phyloP scores from a whole-genome alignment of 2,797 vertebrate genomes.

The Naso thynnoides region DNA sequence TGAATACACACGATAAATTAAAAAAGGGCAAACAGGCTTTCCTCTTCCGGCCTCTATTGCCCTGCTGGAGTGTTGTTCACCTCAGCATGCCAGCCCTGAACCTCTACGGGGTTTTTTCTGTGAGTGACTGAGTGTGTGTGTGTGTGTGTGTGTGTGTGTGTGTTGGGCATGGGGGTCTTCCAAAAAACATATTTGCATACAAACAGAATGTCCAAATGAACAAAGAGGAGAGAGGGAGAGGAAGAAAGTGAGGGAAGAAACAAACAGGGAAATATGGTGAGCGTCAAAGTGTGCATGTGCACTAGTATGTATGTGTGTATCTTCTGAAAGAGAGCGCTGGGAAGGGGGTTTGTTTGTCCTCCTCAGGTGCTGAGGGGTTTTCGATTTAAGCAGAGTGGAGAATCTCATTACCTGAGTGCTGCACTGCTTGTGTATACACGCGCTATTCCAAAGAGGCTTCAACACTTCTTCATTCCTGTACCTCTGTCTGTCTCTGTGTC shows the following conservation, averaged over 20 bases:
- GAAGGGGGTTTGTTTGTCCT: slow-evolving; percentile 56
- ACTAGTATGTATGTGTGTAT: slow-evolving; percentile 5
- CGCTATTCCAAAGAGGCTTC: slow-evolving; percentile 56
- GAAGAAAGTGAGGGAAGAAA: not conserved
- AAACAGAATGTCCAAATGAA: slow-evolving; percentile 66
- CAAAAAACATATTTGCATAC: slow-evolving; percentile 66
- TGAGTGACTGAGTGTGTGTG: not conserved
- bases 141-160: slow-evolving; percentile 1
- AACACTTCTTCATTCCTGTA: slow-evolving; percentile 10
- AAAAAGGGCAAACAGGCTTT: slow-evolving; percentile 47
- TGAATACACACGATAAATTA: slow-evolving; percentile 49
- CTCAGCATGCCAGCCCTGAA: slow-evolving; percentile 35
- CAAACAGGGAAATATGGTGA: slow-evolving; percentile 7
- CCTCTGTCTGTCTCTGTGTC: slow-evolving; percentile 1
- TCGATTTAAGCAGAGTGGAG: slow-evolving; percentile 61
- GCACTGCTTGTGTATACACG: slow-evolving; percentile 66
- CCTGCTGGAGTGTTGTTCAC: slow-evolving; percentile 47
- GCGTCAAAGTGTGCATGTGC: slow-evolving; percentile 22
- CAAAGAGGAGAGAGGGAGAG: slow-evolving; percentile 10
- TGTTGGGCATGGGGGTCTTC: slow-evolving; percentile 24
- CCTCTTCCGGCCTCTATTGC: slow-evolving; percentile 26
- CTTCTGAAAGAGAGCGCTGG: slow-evolving; percentile 6
- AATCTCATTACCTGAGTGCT: slow-evolving; percentile 75
- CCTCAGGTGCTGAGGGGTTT: slow-evolving; percentile 59
- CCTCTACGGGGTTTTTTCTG: slow-evolving; percentile 10